Evolutionary conservation across 1,140 invertebrate genomes (phyloP).

Genomic region (Sitodiplosis mosellana): DNA sequence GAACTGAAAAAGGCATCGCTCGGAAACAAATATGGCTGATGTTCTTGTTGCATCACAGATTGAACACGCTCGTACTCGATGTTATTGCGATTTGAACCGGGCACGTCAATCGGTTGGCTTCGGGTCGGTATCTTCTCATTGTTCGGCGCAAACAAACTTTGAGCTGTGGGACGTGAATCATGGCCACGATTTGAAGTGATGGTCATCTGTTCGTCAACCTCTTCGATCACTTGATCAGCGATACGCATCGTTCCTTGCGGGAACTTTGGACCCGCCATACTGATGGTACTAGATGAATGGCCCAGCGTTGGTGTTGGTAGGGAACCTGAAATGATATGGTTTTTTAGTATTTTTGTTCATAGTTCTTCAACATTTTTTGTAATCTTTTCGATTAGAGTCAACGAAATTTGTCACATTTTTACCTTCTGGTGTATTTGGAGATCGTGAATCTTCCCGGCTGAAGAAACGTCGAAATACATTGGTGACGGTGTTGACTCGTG

Average conservation of each 20-base stretch:
- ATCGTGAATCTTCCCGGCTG: constrained; percentile 42
- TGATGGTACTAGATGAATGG: constrained; percentile 19
- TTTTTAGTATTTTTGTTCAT: no score
- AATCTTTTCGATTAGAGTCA: no score
- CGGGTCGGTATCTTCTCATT: constrained; percentile 12
- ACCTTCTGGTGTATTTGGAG: constrained; percentile 15
- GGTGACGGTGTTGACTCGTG: constrained; percentile 50
- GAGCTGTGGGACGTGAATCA: constrained; percentile 33
- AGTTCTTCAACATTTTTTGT: no score
- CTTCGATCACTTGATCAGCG: constrained; percentile 57
- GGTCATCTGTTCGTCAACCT: constrained; percentile 63
- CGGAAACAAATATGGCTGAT: constrained; percentile 11
- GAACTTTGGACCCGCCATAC: constrained; percentile 8
- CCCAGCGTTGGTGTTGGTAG: constrained; percentile 5
- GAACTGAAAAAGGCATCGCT: constrained; percentile 16
- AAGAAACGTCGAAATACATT: constrained; percentile 56
- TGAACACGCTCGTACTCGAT: constrained; percentile 15
- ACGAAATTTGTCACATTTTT: background rate
- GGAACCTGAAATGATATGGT: no score
- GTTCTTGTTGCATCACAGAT: constrained; percentile 12
- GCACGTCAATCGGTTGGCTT: constrained; percentile 27
- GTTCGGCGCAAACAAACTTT: constrained; percentile 32
- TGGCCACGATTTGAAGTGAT: constrained; percentile 46
- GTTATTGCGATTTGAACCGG: constrained; percentile 7
- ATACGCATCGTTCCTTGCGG: constrained; percentile 44